Conservation (phyloP, 1,140 invertebrate species). For the Diplogasteroides magnus region DNA sequence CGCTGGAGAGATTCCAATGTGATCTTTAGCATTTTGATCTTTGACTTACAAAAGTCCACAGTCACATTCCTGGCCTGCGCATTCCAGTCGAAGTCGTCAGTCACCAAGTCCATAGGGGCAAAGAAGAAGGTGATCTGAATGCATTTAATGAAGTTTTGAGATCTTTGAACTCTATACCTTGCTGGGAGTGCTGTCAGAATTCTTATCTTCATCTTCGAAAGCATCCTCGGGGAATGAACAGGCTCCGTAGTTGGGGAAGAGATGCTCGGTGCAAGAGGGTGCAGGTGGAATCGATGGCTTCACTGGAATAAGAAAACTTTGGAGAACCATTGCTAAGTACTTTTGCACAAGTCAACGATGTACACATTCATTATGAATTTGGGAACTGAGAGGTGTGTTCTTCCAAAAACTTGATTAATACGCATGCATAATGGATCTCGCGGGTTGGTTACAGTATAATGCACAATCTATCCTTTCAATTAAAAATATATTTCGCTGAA, state of each 20-base stretch:
- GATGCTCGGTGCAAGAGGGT: slow-evolving; percentile 19
- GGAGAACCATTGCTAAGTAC: no score
- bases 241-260: slow-evolving; percentile 26
- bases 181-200: not conserved
- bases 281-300: slow-evolving; percentile 9
- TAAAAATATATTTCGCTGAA: no score
- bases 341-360: no score
- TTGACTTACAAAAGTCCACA: not conserved
- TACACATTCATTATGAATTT: no score
- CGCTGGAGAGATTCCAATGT: not conserved
- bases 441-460: no score
- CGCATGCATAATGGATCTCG: no score
- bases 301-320: no score
- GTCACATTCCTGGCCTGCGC: not conserved
- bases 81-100: not conserved
- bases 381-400: no score
- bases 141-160: not conserved
- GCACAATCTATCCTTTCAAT: no score
- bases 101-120: not conserved
- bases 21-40: not conserved
- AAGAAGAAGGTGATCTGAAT: not conserved
- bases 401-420: no score
- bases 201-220: slow-evolving; percentile 18
- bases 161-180: not conserved
- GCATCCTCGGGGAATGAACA: slow-evolving; percentile 13